Evolutionary conservation across 1,140 invertebrate genomes (phyloP), one percentile per base, ranked within the genome.

Genomic region (Hormaphis cornu): DNA sequence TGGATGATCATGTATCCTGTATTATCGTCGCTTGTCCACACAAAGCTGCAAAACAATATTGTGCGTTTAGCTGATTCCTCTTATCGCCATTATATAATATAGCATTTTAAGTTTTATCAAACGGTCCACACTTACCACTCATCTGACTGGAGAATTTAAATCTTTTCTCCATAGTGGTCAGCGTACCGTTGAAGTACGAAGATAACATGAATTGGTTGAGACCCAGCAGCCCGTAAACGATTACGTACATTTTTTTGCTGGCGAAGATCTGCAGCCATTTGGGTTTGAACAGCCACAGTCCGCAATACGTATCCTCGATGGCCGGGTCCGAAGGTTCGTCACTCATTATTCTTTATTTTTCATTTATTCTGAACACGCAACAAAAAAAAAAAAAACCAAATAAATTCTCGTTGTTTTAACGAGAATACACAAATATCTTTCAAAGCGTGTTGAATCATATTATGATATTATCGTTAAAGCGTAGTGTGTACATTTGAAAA

Each of bases 141-240:
- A 85, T 87, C 76, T 85, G 83, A 9, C 86, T 89, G 1, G 87
- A 86, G 74, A 90, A 89, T 74, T 87, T 89, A 75, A 89, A 91
- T 72, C 88, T 81, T 74, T 90, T 90, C 76, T 91, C 89, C 28
- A 91, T 80, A 1, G 89, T 91, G 33, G 88, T 88, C 46, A 90
- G 85, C 7, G 86, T 88, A 10, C 87, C 87, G 74, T 87, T 87
- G 71, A 87, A 87, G 75, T 91, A 91, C 2, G 87, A 83, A 74
- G 85, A 89, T 70, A 86, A 84, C 70, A 88, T 87, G n/a, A 84
- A 84, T 73, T 88, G 87, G 52, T 88, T 82, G 72, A 87, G 85
- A 2, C 87, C 88, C 1, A 89, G 78, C 4, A 89, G 76, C 48
- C 87, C 88, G 72, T 89, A 90, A 0, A 89, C 77, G 50, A 89